These are phyloP conservation scores for Tetraneura akinire DNA, from an alignment of 1,140 invertebrate genomes.

Conservation along the genomic window DNA sequence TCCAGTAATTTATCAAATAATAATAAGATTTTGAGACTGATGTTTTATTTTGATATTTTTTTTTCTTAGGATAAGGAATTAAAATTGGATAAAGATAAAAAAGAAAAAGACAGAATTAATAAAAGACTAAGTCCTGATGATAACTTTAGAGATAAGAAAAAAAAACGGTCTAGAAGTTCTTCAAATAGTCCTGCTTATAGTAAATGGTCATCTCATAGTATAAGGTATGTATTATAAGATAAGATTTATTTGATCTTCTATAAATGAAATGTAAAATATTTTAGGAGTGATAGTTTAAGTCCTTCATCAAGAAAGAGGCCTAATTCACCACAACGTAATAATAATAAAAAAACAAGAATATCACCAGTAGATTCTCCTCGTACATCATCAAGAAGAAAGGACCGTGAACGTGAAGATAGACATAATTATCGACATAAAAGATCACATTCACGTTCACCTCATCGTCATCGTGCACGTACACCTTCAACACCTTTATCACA, in stretches of 20 bases:
- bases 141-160: slow-evolving; percentile 28
- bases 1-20: neutral
- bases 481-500: slow-evolving; percentile 40
- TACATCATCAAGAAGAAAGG: slow-evolving; percentile 36
- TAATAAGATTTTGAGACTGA: neutral
- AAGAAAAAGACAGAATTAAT: slow-evolving; percentile 40
- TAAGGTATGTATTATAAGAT: slow-evolving; percentile 21
- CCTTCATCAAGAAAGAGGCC: slow-evolving; percentile 33
- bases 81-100: slow-evolving; percentile 41
- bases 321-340: slow-evolving; percentile 36
- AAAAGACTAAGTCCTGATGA: slow-evolving; percentile 48
- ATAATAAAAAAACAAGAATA: slow-evolving; percentile 42
- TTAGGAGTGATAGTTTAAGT: slow-evolving; percentile 44
- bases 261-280: neutral
- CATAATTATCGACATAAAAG: slow-evolving; percentile 39
- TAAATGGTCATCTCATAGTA: slow-evolving; percentile 50
- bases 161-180: slow-evolving; percentile 42
- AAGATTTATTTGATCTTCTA: neutral
- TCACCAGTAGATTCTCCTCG: slow-evolving; percentile 41
- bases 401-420: slow-evolving; percentile 40
- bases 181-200: slow-evolving; percentile 45
- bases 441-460: slow-evolving; percentile 45
- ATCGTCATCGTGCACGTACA: slow-evolving; percentile 30
- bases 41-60: neutral
- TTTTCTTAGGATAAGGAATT: slow-evolving; percentile 36